A percentile compares a stretch with the other conserved stretches of the same genome.
Evolutionary conservation across 2,888 invertebrate genomes (phyloP).

Genomic region (Dynastes grantii): DNA sequence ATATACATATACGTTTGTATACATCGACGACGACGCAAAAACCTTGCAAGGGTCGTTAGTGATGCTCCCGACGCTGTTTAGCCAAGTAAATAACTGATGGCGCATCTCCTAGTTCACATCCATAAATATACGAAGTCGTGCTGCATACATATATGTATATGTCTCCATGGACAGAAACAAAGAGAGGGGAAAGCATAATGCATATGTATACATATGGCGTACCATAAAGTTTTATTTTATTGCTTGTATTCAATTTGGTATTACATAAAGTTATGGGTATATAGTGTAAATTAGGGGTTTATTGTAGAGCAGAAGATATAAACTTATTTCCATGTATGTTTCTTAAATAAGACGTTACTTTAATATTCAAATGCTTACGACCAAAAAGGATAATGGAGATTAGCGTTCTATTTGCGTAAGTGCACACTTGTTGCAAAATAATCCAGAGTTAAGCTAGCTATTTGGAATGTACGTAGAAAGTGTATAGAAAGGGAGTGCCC

Average conservation of each 20-base stretch:
- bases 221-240: conserved; percentile 6
- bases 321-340: too few relatives aligned
- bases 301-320: neutral
- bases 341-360: too few relatives aligned
- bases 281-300: neutral
- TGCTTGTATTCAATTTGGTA: conserved; percentile 8
- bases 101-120: conserved; percentile 56
- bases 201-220: neutral
- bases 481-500: too few relatives aligned
- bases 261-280: conserved; percentile 1
- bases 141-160: neutral
- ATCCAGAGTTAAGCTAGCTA: too few relatives aligned
- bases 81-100: conserved; percentile 57
- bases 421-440: too few relatives aligned
- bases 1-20: neutral
- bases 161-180: neutral
- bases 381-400: too few relatives aligned
- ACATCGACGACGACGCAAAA: conserved; percentile 41
- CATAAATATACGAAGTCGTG: conserved; percentile 54
- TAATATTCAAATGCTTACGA: too few relatives aligned
- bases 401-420: too few relatives aligned
- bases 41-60: conserved; percentile 56
- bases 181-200: neutral
- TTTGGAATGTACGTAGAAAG: too few relatives aligned
- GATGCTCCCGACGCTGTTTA: conserved; percentile 52